Conservation (phyloP, 2,797 vertebrate genomes). For the Pipistrellus kuhlii region DNA sequence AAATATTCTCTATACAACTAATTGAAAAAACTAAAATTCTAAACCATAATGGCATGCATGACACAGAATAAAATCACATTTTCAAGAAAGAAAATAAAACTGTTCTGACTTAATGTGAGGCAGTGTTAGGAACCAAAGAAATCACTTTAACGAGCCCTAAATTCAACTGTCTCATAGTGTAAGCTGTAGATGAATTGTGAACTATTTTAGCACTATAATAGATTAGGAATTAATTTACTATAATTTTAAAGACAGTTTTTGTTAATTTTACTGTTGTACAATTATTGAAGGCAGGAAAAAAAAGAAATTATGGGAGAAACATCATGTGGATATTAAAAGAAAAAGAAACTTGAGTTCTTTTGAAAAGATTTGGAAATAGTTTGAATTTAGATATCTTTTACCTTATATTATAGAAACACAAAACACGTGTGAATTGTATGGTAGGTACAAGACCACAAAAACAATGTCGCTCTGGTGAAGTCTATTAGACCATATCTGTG, state of each 20-base stretch:
- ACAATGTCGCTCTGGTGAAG: background rate
- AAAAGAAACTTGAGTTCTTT: conserved; percentile 3
- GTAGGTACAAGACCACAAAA: background rate
- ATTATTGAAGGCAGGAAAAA: background rate
- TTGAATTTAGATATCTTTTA: background rate
- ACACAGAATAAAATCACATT: conserved; percentile 42
- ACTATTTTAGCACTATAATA: background rate
- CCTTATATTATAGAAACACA: background rate
- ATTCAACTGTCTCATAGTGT: background rate
- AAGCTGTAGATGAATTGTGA: background rate
- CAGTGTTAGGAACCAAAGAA: conserved; percentile 16
- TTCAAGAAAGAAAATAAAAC: background rate
- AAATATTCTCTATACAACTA: background rate
- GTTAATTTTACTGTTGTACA: background rate
- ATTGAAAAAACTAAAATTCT: conserved; percentile 37
- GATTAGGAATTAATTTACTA: conserved; percentile 46
- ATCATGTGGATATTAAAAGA: background rate
- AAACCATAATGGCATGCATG: conserved; percentile 3
- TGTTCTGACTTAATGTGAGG: conserved; percentile 13
- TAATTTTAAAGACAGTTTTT: conserved; percentile 43
- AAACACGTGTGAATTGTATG: background rate
- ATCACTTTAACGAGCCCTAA: conserved; percentile 1
- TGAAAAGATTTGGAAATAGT: conserved; percentile 9
- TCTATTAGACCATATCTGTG: background rate
- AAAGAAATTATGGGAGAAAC: background rate